Evolutionary conservation across 2,113 vertebrate species (phyloP), one percentile per base, ranked within the genome.

Genomic region (Paratilapia polleni): DNA sequence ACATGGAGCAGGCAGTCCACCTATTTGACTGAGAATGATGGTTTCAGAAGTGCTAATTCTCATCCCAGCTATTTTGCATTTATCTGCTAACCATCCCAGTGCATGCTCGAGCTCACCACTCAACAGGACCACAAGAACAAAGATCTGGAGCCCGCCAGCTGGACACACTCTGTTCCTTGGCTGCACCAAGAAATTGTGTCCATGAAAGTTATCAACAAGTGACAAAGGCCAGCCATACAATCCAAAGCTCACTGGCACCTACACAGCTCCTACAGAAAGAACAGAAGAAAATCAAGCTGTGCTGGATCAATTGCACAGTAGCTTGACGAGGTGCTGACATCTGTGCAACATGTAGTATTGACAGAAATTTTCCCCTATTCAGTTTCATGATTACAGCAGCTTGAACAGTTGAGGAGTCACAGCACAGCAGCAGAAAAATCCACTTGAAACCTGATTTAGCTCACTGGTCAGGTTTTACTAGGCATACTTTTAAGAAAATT

Each of bases 401-500:
- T 80, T 41, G 74, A 82, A 88, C 74, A 85, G 52, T n/a, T 31
- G 66, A 63, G 43, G 38, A 85, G 81, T 57, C 56, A 47, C 19
- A 9, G 20, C 47, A 68, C 28, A 28, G 70, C 60, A 38, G 57
- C 14, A 22, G 75, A 66, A 86, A 62, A 60, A 80, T 84, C 80
- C 2, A 14, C 63, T 80, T 36, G 28, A 84, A 86, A 80, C 24
- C 41, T 63, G 1, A 85, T 87, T 87, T 60, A 75, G 36, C 38
- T n/a, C 49, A 38, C n/a, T 14, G 36, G 41, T 87, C 83, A 79
- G 85, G 43, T 86, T 87, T 82, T 59, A 78, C 83, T 78, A 28
- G 31, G 57, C 76, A 19, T 59, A 15, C 56, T 57, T n/a, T 8
- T 58, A 82, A 74, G 31, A 77, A 56, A 64, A 79, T 68, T 26